Percentiles rank a stretch among this genome's conserved stretches.
Evolutionary conservation across 2,113 vertebrate genomes (phyloP).

Genomic region (Piprites chloris): DNA sequence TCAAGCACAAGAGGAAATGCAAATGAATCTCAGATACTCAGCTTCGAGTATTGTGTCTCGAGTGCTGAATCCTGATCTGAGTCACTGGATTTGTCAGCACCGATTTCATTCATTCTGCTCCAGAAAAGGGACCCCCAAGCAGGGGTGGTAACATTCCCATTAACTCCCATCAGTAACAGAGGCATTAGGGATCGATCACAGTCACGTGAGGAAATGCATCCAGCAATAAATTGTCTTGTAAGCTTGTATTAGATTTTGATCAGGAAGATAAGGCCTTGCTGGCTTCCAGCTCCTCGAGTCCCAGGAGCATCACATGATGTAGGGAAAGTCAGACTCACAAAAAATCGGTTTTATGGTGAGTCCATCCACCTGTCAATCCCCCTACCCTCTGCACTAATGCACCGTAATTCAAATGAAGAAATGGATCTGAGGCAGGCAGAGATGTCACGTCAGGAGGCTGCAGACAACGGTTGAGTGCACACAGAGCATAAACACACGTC

Average conservation of each 20-base stretch:
- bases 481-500: neutral
- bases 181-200: neutral
- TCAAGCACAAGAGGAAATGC: neutral
- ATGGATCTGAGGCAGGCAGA: neutral
- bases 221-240: neutral
- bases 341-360: neutral
- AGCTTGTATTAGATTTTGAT: neutral
- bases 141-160: neutral
- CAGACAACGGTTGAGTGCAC: neutral
- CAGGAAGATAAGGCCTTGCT: neutral
- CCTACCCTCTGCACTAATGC: neutral
- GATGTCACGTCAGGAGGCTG: neutral
- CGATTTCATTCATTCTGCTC: neutral
- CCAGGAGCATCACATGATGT: neutral
- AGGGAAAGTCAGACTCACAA: neutral
- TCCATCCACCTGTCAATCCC: neutral
- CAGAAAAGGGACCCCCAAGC: neutral
- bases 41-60: neutral
- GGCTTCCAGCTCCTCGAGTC: neutral
- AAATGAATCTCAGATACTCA: neutral
- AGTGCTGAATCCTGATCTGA: neutral
- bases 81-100: neutral
- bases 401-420: neutral
- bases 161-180: neutral
- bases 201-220: accelerated